Evolutionary conservation across 2,888 invertebrate species (phyloP).

Genomic region (Psylliodes chrysocephalus): DNA sequence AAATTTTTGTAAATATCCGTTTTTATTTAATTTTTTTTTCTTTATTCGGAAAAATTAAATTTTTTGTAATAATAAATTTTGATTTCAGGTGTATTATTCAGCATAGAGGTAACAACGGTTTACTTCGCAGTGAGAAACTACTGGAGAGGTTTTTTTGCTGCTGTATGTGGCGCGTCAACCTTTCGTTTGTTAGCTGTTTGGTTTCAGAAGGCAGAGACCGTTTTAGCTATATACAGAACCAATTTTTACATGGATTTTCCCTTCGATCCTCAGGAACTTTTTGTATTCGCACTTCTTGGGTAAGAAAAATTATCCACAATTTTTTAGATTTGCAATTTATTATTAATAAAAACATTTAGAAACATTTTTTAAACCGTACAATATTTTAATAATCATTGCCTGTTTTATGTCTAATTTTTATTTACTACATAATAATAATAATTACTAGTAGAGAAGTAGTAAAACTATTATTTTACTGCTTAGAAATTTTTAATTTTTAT

Average conservation of each 20-base stretch:
- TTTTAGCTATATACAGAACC: conserved; percentile 94
- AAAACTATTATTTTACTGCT: no score
- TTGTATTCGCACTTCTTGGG: conserved; percentile 94
- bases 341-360: background rate
- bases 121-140: conserved; percentile 99
- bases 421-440: no score
- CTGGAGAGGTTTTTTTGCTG: conserved; percentile 98
- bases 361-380: no score
- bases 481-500: no score
- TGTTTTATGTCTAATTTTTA: no score
- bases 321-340: background rate
- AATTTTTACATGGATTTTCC: conserved; percentile 94
- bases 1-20: no score
- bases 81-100: conserved; percentile 89
- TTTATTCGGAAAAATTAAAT: background rate
- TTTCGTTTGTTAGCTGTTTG: conserved; percentile 94
- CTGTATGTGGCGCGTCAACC: conserved; percentile 96
- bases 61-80: background rate
- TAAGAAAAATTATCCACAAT: conserved; percentile 67
- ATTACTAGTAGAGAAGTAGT: no score
- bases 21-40: no score
- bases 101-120: conserved; percentile 98
- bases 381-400: no score
- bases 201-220: conserved; percentile 93
- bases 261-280: conserved; percentile 95